These are phyloP conservation scores for Stegodyphus dumicola DNA, from an alignment of 1,140 invertebrate genomes.

Conservation along the genomic window DNA sequence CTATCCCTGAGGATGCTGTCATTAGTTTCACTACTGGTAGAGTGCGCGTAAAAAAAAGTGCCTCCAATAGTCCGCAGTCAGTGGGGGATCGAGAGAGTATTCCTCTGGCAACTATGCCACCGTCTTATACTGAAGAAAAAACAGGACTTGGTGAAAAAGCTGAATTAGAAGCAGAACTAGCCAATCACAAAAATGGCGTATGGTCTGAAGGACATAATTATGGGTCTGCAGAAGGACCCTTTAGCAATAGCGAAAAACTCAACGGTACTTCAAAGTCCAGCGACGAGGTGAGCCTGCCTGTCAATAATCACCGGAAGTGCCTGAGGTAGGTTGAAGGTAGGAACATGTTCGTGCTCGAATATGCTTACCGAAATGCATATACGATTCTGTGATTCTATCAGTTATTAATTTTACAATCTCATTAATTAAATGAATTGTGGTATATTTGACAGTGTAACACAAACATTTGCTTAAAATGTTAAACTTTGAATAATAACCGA, in stretches of 20 bases:
- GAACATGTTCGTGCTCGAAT: constrained; percentile 8
- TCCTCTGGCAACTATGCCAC: constrained; percentile 19
- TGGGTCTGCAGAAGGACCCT: constrained; percentile 3
- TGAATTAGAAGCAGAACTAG: constrained; percentile 26
- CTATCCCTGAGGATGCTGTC: constrained; percentile 44
- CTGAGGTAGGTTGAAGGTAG: constrained; percentile 48
- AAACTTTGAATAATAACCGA: too few relatives aligned
- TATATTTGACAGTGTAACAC: too few relatives aligned
- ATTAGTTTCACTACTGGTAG: constrained; percentile 38
- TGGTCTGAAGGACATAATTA: constrained; percentile 36
- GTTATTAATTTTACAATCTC: too few relatives aligned
- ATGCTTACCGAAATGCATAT: background rate
- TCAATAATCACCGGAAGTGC: constrained; percentile 48
- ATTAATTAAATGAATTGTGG: too few relatives aligned
- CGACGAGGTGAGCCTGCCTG: constrained; percentile 22
- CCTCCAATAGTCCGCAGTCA: constrained; percentile 10
- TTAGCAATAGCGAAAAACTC: constrained; percentile 22
- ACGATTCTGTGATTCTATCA: too few relatives aligned
- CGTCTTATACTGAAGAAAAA: background rate
- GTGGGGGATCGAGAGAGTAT: constrained; percentile 5
- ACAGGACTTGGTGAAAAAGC: constrained; percentile 14
- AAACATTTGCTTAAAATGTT: too few relatives aligned
- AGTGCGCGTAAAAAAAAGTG: constrained; percentile 18
- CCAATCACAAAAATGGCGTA: constrained; percentile 37
- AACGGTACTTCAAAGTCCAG: constrained; percentile 40